A percentile compares a stretch with the other conserved stretches of the same genome.
phyloP scores from a whole-genome alignment of 2,888 invertebrate genomes.

The Dryobota labecula region DNA sequence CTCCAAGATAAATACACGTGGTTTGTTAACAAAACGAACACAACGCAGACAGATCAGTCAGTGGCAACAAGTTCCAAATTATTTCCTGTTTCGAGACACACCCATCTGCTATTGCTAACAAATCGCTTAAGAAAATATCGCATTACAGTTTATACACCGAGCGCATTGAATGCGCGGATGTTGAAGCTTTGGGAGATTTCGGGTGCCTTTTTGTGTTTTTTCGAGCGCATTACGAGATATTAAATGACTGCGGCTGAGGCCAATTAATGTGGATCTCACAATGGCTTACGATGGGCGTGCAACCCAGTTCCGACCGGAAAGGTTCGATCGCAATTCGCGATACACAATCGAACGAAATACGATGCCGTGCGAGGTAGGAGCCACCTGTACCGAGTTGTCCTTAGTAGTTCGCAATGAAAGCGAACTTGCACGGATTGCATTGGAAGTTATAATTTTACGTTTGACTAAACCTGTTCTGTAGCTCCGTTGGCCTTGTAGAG shows the following conservation, averaged over 20 bases:
- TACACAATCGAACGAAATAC: constrained; percentile 82
- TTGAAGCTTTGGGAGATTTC: constrained; percentile 81
- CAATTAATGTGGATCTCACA: constrained; percentile 87
- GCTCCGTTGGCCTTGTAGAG: constrained; percentile 57
- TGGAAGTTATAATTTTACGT: constrained; percentile 60
- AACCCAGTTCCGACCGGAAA: constrained; percentile 89
- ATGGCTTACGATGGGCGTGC: constrained; percentile 82
- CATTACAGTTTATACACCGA: constrained; percentile 80
- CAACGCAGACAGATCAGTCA: constrained; percentile 74
- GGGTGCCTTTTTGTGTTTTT: constrained; percentile 82
- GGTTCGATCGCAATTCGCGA: constrained; percentile 78
- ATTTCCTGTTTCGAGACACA: constrained; percentile 86
- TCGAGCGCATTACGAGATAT: constrained; percentile 82
- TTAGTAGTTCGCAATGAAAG: constrained; percentile 65
- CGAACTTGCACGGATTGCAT: constrained; percentile 67
- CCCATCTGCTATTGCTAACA: constrained; percentile 86
- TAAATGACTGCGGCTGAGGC: constrained; percentile 86
- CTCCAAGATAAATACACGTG: constrained; percentile 74
- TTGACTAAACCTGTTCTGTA: constrained; percentile 60
- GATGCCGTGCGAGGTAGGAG: constrained; percentile 78
- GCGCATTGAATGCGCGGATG: constrained; percentile 81
- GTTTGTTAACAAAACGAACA: constrained; percentile 73
- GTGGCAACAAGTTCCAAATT: constrained; percentile 85
- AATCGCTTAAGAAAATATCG: constrained; percentile 88
- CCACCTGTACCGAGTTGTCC: constrained; percentile 79